Evolutionary conservation across 2,113 vertebrate genomes (phyloP), one percentile per base, ranked within the genome.

Genomic region (Rhombomys opimus): DNA sequence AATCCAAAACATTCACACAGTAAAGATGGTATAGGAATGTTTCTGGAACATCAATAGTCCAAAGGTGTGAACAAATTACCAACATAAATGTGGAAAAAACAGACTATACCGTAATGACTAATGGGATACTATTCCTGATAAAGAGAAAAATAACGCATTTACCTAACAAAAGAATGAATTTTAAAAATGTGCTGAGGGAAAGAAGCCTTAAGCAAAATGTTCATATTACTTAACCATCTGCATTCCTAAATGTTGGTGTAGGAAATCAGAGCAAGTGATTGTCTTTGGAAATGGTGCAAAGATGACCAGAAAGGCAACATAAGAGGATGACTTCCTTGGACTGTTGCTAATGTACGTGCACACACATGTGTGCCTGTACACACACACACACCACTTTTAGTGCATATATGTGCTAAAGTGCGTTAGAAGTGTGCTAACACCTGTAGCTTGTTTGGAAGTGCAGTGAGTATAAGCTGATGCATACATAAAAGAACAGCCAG

Each of bases 121-220:
- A 38, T 80, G 9, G 3, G 17, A 38, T 65, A 30, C 30, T 72
- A 76, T 25, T 89, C 46, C 25, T 65, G 57, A 87, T 52, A 73
- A 54, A 84, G 77, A 90, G 87, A n/a, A 23, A 93, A 27, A 59
- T 5, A 52, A 77, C 13, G 9, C 92, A 68, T 13, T 91, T 76
- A 9, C 52, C 67, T 15, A 91, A 52, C 20, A n/a, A 61, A 9
- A 12, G 25, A 57, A 17, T 88, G 18, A 61, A 85, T 87, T 20
- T 86, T 7, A 78, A 46, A 81, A 61, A 32, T 59, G 67, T 46
- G 35, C 1, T 3, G 7, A 61, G 38, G 54, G 2, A 94, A 87
- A 93, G 54, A 70, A 93, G 8, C 6, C 18, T 86, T 93, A 87
- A 75, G 86, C 17, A 57, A n/a, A 90, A 94, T 68, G 6, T 76